Conservation (phyloP, 2,113 vertebrate genomes). For the Pungitius pungitius region DNA sequence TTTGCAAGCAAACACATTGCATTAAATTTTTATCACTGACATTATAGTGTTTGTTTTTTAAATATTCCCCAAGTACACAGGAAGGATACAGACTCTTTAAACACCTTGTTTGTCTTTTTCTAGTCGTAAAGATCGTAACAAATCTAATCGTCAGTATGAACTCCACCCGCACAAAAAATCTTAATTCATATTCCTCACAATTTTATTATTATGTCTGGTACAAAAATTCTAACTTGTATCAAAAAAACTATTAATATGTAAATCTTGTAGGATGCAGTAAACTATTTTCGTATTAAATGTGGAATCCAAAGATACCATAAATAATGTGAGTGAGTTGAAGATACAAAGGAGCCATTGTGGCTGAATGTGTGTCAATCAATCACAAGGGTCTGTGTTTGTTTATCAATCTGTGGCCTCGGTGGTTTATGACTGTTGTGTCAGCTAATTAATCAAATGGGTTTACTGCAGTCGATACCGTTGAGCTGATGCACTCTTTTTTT, state of each 20-base stretch:
- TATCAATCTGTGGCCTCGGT: slow-evolving; percentile 27
- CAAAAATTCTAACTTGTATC: background rate
- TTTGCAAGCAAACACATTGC: background rate
- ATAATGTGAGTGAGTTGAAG: background rate
- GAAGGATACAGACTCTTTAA: background rate
- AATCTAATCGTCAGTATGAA: background rate
- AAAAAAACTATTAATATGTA: background rate
- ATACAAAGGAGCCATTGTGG: background rate
- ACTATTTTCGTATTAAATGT: background rate
- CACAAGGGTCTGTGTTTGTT: slow-evolving; percentile 26
- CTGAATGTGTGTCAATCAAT: slow-evolving; percentile 17
- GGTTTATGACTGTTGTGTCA: slow-evolving; percentile 28
- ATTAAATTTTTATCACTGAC: background rate
- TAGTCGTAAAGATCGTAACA: background rate
- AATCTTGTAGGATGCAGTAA: background rate
- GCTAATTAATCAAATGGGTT: slow-evolving; percentile 20
- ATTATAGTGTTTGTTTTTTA: slow-evolving; percentile 1
- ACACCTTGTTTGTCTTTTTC: background rate
- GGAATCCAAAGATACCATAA: background rate
- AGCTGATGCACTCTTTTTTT: slow-evolving; percentile 12
- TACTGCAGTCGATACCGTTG: slow-evolving; percentile 5
- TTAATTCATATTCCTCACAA: background rate
- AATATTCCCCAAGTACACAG: slow-evolving; percentile 3
- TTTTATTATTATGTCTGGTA: background rate
- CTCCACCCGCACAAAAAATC: slow-evolving; percentile 2